phyloP scores from a whole-genome alignment of 2,888 invertebrate species.

The Stomorhina lunata region DNA sequence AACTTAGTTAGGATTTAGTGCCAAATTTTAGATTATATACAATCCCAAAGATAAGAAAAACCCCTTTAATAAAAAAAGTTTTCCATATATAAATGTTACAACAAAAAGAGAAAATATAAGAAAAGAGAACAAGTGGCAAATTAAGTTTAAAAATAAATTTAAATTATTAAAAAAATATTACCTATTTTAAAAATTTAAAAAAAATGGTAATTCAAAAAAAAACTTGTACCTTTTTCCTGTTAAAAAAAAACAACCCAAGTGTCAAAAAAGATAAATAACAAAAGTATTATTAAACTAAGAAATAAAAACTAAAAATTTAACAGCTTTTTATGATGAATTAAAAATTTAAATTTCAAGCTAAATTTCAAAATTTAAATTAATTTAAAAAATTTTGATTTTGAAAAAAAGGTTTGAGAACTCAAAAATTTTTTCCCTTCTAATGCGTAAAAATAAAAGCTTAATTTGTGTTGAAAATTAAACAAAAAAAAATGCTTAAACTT shows the following conservation, averaged over 20 bases:
- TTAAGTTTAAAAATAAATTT: constrained; percentile 47
- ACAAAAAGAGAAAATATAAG: constrained; percentile 4
- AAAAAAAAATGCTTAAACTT: constrained; percentile 29
- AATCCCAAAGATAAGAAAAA: constrained; percentile 47
- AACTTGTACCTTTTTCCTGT: constrained; percentile 64
- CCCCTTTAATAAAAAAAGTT: constrained; percentile 55
- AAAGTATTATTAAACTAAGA: constrained; percentile 69
- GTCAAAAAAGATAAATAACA: constrained; percentile 66
- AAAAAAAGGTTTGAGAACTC: background rate
- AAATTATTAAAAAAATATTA: constrained; percentile 54
- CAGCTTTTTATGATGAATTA: constrained; percentile 20
- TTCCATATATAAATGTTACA: constrained; percentile 58
- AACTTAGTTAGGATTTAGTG: constrained; percentile 63
- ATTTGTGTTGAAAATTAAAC: constrained; percentile 10
- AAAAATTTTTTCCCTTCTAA: background rate
- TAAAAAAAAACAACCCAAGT: constrained; percentile 51
- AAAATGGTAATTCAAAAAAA: constrained; percentile 42
- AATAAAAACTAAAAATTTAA: constrained; percentile 3
- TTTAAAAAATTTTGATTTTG: background rate
- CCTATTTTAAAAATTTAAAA: constrained; percentile 54
- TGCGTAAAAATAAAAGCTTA: background rate
- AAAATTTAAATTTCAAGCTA: too few relatives aligned
- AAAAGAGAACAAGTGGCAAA: constrained; percentile 53
- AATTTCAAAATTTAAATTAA: constrained; percentile 8
- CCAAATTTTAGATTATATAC: constrained; percentile 63